Conservation (phyloP, 2,113 vertebrate genomes). For the Acanthisitta chloris region DNA sequence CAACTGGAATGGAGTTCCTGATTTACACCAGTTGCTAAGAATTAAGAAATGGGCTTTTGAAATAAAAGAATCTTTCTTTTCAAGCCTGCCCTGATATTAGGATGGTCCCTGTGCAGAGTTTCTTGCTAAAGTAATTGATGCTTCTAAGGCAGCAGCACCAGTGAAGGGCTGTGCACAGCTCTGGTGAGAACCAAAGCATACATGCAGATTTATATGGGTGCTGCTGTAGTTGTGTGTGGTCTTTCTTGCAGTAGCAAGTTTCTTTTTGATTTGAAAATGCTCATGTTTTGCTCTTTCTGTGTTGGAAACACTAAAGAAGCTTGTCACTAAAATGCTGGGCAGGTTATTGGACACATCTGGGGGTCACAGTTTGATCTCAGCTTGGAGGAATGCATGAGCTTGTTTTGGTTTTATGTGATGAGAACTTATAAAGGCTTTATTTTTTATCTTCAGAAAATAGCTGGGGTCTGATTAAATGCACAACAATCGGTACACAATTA, state of each 20-base stretch:
- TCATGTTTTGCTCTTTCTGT: not conserved
- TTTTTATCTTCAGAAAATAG: not conserved
- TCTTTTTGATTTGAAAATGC: not conserved
- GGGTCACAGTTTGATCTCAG: not conserved
- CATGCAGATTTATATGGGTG: not conserved
- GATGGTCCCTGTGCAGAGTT: not conserved
- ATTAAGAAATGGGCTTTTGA: not conserved
- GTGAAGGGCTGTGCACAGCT: not conserved
- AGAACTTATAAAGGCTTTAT: not conserved
- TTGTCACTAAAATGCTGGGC: not conserved
- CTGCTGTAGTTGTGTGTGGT: not conserved
- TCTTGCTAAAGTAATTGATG: not conserved
- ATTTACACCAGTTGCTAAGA: not conserved
- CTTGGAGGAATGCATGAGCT: not conserved
- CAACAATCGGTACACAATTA: not conserved
- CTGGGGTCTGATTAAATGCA: not conserved
- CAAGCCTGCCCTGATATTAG: not conserved
- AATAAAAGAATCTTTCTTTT: not conserved
- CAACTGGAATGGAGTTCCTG: not conserved
- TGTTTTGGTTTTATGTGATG: not conserved
- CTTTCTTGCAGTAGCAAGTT: not conserved
- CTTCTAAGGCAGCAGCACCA: not conserved
- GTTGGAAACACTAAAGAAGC: not conserved
- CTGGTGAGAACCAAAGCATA: not conserved
- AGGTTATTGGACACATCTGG: not conserved